These are phyloP conservation scores for Castor canadensis DNA, from an alignment of 2,113 vertebrate species.

Conservation along the genomic window DNA sequence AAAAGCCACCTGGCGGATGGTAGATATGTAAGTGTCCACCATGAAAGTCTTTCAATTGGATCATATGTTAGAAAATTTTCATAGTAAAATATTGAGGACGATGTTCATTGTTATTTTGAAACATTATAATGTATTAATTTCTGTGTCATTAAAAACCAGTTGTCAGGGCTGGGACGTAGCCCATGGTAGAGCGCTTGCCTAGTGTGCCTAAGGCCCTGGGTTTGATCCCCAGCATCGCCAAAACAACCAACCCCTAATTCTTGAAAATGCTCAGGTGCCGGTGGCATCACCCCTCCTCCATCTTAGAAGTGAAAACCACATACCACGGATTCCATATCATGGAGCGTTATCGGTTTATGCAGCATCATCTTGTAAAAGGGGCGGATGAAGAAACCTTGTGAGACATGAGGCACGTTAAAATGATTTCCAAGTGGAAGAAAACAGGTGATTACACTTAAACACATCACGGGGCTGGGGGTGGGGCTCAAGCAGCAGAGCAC, in stretches of 20 bases:
- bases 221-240: neutral
- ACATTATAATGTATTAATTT: slow-evolving; percentile 4
- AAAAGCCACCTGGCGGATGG: neutral
- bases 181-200: too few relatives aligned
- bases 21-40: neutral
- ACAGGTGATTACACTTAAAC: neutral
- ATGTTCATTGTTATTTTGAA: neutral
- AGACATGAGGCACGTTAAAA: slow-evolving; percentile 64
- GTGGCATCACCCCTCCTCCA: neutral
- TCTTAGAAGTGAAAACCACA: slow-evolving; percentile 65
- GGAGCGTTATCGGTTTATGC: slow-evolving; percentile 94
- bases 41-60: neutral
- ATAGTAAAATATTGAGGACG: slow-evolving; percentile 16
- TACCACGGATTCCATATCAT: slow-evolving; percentile 99
- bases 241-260: neutral
- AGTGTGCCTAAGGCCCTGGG: neutral
- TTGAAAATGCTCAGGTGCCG: neutral
- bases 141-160: neutral
- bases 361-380: slow-evolving; percentile 99
- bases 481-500: too few relatives aligned
- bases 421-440: slow-evolving; percentile 25
- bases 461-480: too few relatives aligned
- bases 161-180: neutral
- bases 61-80: neutral
- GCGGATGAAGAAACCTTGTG: slow-evolving; percentile 96